Conservation (phyloP, 2,113 vertebrate genomes). For the Falco punctatus region DNA sequence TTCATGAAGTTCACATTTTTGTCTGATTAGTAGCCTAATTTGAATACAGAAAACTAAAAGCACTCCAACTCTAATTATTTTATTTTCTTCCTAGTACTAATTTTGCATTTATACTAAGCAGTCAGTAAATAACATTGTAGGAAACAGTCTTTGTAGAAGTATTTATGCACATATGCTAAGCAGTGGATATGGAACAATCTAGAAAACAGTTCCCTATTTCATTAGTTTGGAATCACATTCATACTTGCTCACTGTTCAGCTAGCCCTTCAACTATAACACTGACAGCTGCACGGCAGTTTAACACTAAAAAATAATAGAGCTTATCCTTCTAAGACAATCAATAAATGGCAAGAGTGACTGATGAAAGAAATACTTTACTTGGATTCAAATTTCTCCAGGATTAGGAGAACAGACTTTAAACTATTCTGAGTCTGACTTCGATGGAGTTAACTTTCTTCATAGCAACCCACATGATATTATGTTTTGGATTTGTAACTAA, state of each 20-base stretch:
- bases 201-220: background rate
- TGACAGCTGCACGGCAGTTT: background rate
- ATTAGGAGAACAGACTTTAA: background rate
- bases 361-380: background rate
- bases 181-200: background rate
- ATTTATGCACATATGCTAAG: background rate
- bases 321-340: background rate
- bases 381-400: background rate
- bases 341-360: background rate
- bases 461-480: fast-evolving
- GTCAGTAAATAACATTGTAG: background rate
- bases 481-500: background rate
- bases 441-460: background rate
- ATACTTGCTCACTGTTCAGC: background rate
- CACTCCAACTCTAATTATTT: background rate
- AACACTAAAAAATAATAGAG: background rate
- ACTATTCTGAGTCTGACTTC: background rate
- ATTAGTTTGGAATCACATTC: background rate
- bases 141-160: background rate
- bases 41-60: background rate
- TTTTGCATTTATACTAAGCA: background rate
- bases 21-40: background rate
- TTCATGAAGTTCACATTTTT: background rate
- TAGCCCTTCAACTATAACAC: background rate
- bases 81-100: background rate